phyloP scores from a whole-genome alignment of 2,888 invertebrate species.

The Drosophila multiciliata region DNA sequence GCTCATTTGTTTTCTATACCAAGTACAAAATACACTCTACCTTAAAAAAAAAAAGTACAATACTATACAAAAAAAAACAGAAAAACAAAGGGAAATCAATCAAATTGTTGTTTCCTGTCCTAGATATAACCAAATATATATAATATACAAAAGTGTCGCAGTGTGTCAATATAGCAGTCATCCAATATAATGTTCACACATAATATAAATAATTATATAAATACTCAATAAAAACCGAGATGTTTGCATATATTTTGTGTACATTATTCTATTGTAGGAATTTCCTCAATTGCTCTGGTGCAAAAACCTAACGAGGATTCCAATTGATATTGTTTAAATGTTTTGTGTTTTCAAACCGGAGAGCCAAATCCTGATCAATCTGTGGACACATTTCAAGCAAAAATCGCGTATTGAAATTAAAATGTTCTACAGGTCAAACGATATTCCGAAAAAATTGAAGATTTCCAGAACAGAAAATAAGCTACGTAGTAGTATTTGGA shows the following conservation, averaged over 20 bases:
- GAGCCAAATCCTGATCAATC: too few relatives aligned
- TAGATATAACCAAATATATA: background rate
- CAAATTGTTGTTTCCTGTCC: background rate
- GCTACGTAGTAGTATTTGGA: background rate
- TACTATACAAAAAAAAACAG: background rate
- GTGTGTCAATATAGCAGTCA: conserved; percentile 2
- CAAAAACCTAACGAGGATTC: too few relatives aligned
- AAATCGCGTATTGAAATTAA: too few relatives aligned
- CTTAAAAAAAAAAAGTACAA: background rate
- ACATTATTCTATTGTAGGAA: background rate
- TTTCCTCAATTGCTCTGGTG: background rate
- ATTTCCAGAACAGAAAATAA: background rate
- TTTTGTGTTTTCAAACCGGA: too few relatives aligned
- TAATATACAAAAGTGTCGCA: background rate
- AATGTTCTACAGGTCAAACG: too few relatives aligned
- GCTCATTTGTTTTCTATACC: background rate
- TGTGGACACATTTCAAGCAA: too few relatives aligned
- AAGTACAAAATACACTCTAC: conserved; percentile 23
- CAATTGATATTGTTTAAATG: too few relatives aligned
- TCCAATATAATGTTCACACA: background rate
- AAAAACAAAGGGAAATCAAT: background rate
- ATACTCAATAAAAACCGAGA: background rate
- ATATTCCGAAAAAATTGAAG: too few relatives aligned
- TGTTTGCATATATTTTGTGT: background rate
- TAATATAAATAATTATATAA: background rate